Evolutionary conservation across 2,113 vertebrate species (phyloP).

Genomic region (Oncorhynchus mykiss): DNA sequence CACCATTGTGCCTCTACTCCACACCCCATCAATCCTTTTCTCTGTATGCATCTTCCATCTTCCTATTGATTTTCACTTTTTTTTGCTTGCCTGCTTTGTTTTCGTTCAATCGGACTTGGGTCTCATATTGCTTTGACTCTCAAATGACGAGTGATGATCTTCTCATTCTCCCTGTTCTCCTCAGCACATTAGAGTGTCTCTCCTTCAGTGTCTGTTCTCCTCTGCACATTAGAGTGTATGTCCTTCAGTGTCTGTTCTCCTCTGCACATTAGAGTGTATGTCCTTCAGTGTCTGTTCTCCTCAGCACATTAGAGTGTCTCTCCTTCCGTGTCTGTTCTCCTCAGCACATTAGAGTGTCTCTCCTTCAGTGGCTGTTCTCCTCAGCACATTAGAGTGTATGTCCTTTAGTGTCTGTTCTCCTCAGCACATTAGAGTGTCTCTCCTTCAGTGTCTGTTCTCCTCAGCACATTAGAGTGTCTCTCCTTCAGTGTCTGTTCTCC

Average conservation of each 20-base stretch:
- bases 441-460: conserved; percentile 44
- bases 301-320: too few species aligned
- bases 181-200: conserved; percentile 9
- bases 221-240: too few species aligned
- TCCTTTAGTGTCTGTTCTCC: conserved; percentile 45
- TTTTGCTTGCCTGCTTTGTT: conserved; percentile 36
- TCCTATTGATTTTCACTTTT: conserved; percentile 30
- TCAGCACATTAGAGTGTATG: too few species aligned
- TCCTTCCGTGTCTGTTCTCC: conserved; percentile 45
- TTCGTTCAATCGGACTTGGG: conserved; percentile 40
- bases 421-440: too few species aligned
- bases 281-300: conserved; percentile 44
- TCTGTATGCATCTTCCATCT: conserved; percentile 8
- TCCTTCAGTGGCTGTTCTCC: conserved; percentile 45
- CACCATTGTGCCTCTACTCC: background rate
- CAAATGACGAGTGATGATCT: conserved; percentile 49
- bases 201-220: too few species aligned
- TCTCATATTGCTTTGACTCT: conserved; percentile 44
- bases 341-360: too few species aligned
- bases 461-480: too few species aligned
- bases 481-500: conserved; percentile 45
- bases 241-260: too few species aligned
- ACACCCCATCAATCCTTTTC: conserved; percentile 30
- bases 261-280: too few species aligned
- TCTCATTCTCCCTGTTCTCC: conserved; percentile 25